phyloP scores from a whole-genome alignment of 2,113 vertebrate species.

The Heterotis niloticus region DNA sequence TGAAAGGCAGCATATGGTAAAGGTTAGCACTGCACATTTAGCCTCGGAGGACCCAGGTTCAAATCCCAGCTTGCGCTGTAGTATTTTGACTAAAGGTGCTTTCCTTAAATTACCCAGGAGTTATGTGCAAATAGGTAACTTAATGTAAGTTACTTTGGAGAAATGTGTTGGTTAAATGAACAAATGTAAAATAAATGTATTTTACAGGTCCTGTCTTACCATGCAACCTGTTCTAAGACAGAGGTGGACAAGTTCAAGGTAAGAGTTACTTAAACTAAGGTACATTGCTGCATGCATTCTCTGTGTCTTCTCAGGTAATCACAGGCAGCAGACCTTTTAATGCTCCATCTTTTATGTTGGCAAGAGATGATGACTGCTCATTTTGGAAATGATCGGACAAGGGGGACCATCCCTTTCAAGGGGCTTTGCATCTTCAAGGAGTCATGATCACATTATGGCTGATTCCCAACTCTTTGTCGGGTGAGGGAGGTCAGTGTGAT shows the following conservation, averaged over 20 bases:
- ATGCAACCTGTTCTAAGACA: constrained; percentile 95
- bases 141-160: too few relatives aligned
- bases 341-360: background rate
- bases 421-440: background rate
- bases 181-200: constrained; percentile 41
- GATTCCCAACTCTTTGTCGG: background rate
- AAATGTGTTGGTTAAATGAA: too few relatives aligned
- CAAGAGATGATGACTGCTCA: constrained; percentile 5
- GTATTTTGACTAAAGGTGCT: too few relatives aligned
- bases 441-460: background rate
- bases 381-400: background rate
- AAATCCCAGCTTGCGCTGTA: too few relatives aligned
- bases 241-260: constrained; percentile 99
- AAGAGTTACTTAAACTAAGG: constrained; percentile 40
- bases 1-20: too few relatives aligned
- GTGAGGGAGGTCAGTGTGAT: background rate
- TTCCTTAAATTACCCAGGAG: too few relatives aligned
- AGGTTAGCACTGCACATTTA: too few relatives aligned
- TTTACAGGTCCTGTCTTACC: constrained; percentile 90
- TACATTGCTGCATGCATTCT: background rate
- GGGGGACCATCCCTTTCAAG: background rate
- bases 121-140: too few relatives aligned
- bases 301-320: background rate
- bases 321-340: background rate
- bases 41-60: background rate